Evolutionary conservation across 2,113 vertebrate species (phyloP).

Genomic region (Chloropsis cyanopogon): DNA sequence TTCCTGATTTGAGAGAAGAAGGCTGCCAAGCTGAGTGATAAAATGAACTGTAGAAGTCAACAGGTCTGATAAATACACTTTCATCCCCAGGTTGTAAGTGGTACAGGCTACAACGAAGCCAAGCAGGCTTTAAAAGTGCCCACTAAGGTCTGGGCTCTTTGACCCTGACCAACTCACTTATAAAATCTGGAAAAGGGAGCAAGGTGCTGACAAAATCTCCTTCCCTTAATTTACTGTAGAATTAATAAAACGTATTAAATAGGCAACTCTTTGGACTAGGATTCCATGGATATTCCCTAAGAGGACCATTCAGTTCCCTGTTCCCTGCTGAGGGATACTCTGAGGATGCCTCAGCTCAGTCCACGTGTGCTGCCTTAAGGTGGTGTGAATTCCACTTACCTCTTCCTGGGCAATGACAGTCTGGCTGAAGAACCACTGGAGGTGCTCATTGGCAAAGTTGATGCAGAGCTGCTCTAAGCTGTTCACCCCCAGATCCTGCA

Average conservation of each 20-base stretch:
- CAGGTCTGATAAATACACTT: background rate
- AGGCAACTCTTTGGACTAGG: background rate
- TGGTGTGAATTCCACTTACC: constrained; percentile 54
- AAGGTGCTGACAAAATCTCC: background rate
- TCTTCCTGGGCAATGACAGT: constrained; percentile 84
- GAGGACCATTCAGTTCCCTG: background rate
- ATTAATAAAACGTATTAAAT: background rate
- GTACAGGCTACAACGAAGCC: background rate
- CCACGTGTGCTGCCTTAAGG: background rate
- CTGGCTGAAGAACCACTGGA: constrained; percentile 82
- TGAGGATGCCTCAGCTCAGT: background rate
- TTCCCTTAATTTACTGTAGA: background rate
- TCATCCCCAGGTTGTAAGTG: background rate
- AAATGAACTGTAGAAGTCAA: background rate
- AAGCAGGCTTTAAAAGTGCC: background rate
- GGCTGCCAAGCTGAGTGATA: background rate
- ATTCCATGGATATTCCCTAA: background rate
- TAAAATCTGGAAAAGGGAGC: background rate
- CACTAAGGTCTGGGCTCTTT: background rate
- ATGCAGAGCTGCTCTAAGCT: constrained; percentile 93
- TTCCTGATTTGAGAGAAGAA: background rate
- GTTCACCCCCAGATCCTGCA: constrained; percentile 86
- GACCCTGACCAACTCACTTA: background rate
- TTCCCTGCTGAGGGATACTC: background rate
- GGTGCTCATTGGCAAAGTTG: constrained; percentile 89